Base-by-base conservation (phyloP, 2,113 vertebrate species). In the Sorex fumeus region DNA sequence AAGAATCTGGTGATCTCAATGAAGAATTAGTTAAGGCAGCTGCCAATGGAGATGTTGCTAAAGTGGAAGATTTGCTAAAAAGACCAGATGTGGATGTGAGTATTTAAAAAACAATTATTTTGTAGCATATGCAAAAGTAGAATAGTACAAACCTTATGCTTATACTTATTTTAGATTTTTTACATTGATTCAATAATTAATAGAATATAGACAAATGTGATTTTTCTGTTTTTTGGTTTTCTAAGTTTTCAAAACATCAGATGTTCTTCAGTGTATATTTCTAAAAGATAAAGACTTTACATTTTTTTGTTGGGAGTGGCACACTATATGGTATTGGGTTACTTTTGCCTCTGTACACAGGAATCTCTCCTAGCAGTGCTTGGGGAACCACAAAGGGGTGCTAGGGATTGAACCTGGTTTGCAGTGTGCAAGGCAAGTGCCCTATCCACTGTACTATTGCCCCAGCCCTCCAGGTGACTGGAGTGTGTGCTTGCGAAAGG, bases 11-110 rank as follows among this genome's bases (percentile, higher is more conserved):
- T 81, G 99, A 99, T 97, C 99, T 99, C 94, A 99, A 99, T 86
- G 99, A 99, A 98, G 99, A 99, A 97, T 97, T 99, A 95, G 99
- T 99, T 96, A 99, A 99, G 97, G 99, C 99, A 77, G 99, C 99
- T 87, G 99, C 99, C 86, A 99, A 99, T 92, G 99, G 99, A 91
- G 99, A 99, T 67, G 98, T 99, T 96, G 99, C 99, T 87, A 99
- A 99, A 98, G 99, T 99, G 92, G 99, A 99, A 97, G 99, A 99
- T 97, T 98, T 99, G 95, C 97, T 99, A 4, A 99, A 99, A 97
- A 98, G 99, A 96, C 99, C 99, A 6, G 99, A 99, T 62, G 99
- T 99, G 91, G 99, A 99, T 89, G 99, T 99, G 92, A 98, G 98
- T 96, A 89, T 95, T 95, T 88, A 62, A 91, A 94, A 53, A 53